phyloP scores from a whole-genome alignment of 2,888 invertebrate genomes.

The Campoplex capitator region DNA sequence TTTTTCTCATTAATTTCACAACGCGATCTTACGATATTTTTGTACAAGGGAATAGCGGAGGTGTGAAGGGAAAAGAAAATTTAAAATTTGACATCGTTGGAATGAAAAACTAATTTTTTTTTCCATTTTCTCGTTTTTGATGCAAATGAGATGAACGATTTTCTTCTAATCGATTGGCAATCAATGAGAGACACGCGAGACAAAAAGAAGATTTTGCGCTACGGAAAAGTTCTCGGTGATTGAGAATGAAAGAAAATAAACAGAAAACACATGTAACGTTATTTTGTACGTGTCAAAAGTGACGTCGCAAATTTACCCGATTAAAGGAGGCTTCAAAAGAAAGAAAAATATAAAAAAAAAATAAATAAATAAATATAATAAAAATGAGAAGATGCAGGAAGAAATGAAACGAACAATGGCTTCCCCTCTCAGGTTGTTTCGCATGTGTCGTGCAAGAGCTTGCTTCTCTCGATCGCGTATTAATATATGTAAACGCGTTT shows the following conservation, averaged over 20 bases:
- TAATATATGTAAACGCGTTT: conserved; percentile 24
- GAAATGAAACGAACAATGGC: conserved; percentile 5
- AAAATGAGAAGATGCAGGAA: not conserved
- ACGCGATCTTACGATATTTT: not conserved
- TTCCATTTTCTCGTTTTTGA: not conserved
- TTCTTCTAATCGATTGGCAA: not conserved
- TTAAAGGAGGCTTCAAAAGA: conserved; percentile 27
- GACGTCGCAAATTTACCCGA: conserved; percentile 49
- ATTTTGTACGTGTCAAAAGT: conserved; percentile 72
- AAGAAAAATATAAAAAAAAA: not conserved
- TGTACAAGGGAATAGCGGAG: not conserved
- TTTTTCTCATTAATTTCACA: not conserved
- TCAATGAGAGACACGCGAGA: not conserved
- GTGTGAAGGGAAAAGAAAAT: not conserved
- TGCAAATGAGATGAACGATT: too few species aligned
- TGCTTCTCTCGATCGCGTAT: conserved; percentile 37
- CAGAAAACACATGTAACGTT: conserved; percentile 71
- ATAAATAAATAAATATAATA: not conserved
- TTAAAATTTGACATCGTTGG: not conserved
- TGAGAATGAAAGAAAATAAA: conserved; percentile 46
- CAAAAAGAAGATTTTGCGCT: not conserved
- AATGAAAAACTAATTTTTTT: not conserved
- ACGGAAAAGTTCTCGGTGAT: not conserved
- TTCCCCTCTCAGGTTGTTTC: conserved; percentile 49
- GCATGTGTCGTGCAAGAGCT: conserved; percentile 22